phyloP scores from a whole-genome alignment of 2,113 vertebrate genomes.

The Phyllopteryx taeniolatus region DNA sequence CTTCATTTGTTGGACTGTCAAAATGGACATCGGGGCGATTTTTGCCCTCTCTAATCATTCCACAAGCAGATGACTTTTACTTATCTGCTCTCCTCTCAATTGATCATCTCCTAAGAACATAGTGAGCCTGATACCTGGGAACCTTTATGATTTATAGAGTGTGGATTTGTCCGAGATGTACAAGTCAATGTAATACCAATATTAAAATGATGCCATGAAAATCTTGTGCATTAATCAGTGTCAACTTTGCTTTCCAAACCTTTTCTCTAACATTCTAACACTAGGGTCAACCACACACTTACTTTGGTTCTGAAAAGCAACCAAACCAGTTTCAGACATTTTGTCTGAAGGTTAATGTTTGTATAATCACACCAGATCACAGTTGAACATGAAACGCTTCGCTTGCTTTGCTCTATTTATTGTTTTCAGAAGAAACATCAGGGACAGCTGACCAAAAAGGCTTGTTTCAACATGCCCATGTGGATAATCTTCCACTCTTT shows the following conservation, averaged over 20 bases:
- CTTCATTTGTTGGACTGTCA: slow-evolving; percentile 53
- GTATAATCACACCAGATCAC: slow-evolving; percentile 24
- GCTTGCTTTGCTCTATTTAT: slow-evolving; percentile 19
- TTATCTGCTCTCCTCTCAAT: slow-evolving; percentile 54
- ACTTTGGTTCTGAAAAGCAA: not conserved
- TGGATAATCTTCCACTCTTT: slow-evolving; percentile 8
- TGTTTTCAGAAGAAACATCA: slow-evolving; percentile 20
- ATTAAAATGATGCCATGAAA: slow-evolving; percentile 72
- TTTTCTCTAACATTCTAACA: slow-evolving; percentile 3
- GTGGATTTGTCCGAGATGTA: slow-evolving; percentile 75
- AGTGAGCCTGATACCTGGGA: slow-evolving; percentile 69
- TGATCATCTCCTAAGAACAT: slow-evolving; percentile 51
- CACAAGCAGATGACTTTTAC: slow-evolving; percentile 45
- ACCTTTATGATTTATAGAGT: slow-evolving; percentile 71
- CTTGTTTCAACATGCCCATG: slow-evolving; percentile 12
- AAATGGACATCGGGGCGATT: slow-evolving; percentile 30
- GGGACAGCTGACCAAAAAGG: not conserved
- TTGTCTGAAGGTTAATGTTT: not conserved
- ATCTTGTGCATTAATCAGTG: slow-evolving; percentile 40
- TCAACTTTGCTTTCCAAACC: slow-evolving; percentile 25
- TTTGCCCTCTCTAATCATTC: slow-evolving; percentile 45
- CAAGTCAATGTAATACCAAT: slow-evolving; percentile 75
- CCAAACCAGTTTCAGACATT: not conserved
- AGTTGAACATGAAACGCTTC: slow-evolving; percentile 24
- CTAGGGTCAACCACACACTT: slow-evolving; percentile 9